A percentile compares a stretch with the other conserved stretches of the same genome.
phyloP scores from a whole-genome alignment of 53 echinoderm and acorn worm genomes.

The Antedon mediterranea region DNA sequence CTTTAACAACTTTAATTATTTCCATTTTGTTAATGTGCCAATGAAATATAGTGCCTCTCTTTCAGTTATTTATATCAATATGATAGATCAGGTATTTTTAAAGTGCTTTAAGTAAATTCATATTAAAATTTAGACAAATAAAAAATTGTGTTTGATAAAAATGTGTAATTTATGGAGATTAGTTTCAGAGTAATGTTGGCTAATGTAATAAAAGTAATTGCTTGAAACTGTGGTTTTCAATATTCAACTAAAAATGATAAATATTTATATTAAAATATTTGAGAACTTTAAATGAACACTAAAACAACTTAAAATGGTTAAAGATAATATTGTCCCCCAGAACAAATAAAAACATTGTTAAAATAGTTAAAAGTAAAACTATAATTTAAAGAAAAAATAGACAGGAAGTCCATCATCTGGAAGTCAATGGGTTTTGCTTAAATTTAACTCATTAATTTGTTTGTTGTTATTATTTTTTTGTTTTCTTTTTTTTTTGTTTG shows the following conservation, averaged over 20 bases:
- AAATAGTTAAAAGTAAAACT: too few relatives aligned
- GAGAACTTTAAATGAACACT: neutral
- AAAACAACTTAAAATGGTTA: neutral
- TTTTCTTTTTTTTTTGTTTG: too few relatives aligned
- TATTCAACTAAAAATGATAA: neutral
- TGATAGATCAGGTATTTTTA: neutral
- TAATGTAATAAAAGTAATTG: too few relatives aligned
- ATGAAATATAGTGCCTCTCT: neutral
- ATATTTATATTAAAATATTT: neutral
- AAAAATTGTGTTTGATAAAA: neutral
- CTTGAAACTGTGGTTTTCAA: too few relatives aligned
- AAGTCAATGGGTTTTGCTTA: too few relatives aligned
- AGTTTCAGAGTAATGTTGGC: too few relatives aligned
- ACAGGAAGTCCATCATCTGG: too few relatives aligned
- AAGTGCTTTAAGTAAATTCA: neutral
- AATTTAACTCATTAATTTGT: neutral
- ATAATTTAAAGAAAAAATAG: too few relatives aligned
- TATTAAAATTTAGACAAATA: neutral
- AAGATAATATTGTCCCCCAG: too few relatives aligned
- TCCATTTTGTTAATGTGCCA: neutral
- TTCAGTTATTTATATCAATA: neutral
- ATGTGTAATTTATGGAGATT: too few relatives aligned
- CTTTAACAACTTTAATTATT: neutral
- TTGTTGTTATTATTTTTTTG: neutral
- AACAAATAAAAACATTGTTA: too few relatives aligned